phyloP scores from a whole-genome alignment of 2,797 vertebrate genomes.

The Hylomyscus alleni region DNA sequence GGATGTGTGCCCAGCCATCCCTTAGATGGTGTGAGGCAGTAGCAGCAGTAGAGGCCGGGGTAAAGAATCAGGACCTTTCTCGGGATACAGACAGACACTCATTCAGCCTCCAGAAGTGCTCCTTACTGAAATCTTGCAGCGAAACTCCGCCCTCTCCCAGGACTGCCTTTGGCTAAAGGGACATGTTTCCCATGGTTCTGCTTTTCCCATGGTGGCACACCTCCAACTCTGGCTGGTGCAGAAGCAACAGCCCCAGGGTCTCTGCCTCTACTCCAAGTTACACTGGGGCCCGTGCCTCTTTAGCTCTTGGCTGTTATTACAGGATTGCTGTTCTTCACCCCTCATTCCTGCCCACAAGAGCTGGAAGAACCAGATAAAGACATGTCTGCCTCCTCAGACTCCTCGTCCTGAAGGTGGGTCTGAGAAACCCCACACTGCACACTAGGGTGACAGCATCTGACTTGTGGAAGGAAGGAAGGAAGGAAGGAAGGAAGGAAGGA shows the following conservation, averaged over 20 bases:
- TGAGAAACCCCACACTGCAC: neutral
- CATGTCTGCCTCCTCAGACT: neutral
- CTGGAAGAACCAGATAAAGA: neutral
- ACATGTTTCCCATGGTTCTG: too few species aligned
- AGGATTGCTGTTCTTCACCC: neutral
- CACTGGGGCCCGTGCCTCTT: neutral
- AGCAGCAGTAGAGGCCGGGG: neutral
- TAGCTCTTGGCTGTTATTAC: neutral
- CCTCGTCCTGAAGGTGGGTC: neutral
- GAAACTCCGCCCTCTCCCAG: neutral
- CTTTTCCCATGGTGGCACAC: neutral
- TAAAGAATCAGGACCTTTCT: neutral
- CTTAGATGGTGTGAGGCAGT: neutral
- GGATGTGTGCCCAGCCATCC: neutral
- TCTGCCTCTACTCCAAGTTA: neutral
- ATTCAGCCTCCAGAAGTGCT: neutral
- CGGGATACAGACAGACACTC: neutral
- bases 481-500: too few species aligned
- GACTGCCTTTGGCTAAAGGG: neutral
- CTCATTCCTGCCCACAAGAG: neutral
- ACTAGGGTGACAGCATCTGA: neutral
- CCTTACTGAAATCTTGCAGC: neutral
- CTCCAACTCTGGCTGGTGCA: accelerated
- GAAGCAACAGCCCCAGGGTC: neutral
- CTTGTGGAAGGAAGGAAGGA: neutral